Evolutionary conservation across 2,888 invertebrate genomes (phyloP).

Genomic region (Acanthococcus lagerstroemiae): DNA sequence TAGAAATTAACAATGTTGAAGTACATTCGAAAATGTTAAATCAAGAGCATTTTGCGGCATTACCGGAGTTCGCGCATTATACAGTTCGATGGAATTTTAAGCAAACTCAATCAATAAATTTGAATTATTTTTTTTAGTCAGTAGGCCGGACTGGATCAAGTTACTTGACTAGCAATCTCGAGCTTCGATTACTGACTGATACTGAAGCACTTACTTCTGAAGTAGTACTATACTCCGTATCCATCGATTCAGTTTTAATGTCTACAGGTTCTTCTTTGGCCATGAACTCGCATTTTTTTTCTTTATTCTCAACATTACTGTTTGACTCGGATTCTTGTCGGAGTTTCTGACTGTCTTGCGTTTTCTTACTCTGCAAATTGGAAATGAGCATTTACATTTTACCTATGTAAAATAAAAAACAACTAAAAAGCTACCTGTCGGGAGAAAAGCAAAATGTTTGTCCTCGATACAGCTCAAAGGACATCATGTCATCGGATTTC

Average conservation of each 20-base stretch:
- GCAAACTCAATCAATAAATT: no score
- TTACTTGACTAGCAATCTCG: no score
- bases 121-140: no score
- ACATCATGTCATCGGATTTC: no score
- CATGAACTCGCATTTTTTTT: constrained; percentile 11
- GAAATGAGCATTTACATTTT: not conserved
- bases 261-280: constrained; percentile 9
- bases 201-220: constrained; percentile 5
- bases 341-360: constrained; percentile 15
- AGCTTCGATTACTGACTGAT: no score
- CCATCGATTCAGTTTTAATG: constrained; percentile 13
- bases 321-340: constrained; percentile 17
- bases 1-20: no score
- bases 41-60: no score
- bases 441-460: not conserved
- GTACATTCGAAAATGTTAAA: no score
- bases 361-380: constrained; percentile 5
- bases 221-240: not conserved
- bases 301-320: constrained; percentile 2
- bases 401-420: not conserved
- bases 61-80: no score
- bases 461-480: no score
- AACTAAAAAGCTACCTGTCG: not conserved
- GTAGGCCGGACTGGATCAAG: no score
- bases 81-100: no score